Conservation (phyloP, 2,113 vertebrate species). For the Misgurnus mizolepis region DNA sequence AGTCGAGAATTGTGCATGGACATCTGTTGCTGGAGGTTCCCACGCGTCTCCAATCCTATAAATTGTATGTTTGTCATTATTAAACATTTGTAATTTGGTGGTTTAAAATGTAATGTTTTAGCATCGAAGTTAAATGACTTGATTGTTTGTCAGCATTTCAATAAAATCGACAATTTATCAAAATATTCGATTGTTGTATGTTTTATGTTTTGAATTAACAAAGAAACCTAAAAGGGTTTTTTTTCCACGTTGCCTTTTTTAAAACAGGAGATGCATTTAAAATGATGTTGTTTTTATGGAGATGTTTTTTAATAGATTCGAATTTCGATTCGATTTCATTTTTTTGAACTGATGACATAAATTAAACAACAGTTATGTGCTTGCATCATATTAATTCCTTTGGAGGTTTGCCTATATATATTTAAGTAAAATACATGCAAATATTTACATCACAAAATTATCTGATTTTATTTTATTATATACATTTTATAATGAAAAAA, state of each 20-base stretch:
- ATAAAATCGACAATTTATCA: not conserved
- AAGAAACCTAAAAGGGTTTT: not conserved
- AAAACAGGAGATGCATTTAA: not conserved
- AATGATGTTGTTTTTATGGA: not conserved
- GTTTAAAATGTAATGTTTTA: not conserved
- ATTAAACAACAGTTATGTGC: too few species aligned
- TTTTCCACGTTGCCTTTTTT: not conserved
- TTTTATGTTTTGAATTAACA: constrained; percentile 4
- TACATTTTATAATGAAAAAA: not conserved
- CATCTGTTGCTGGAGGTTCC: constrained; percentile 93
- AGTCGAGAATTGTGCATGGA: constrained; percentile 98
- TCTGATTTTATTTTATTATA: not conserved
- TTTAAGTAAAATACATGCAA: not conserved
- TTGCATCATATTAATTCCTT: too few species aligned
- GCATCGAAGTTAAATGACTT: not conserved
- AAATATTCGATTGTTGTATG: not conserved
- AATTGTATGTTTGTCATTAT: not conserved
- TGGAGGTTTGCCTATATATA: not conserved
- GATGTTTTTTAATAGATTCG: not conserved
- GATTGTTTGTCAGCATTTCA: not conserved
- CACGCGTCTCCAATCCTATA: constrained; percentile 48
- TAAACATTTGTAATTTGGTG: not conserved
- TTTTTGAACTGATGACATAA: too few species aligned
- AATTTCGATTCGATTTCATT: not conserved
- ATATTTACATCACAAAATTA: not conserved